These are phyloP conservation scores for Pterocles gutturalis DNA, from an alignment of 2,113 vertebrate species.

Conservation along the genomic window DNA sequence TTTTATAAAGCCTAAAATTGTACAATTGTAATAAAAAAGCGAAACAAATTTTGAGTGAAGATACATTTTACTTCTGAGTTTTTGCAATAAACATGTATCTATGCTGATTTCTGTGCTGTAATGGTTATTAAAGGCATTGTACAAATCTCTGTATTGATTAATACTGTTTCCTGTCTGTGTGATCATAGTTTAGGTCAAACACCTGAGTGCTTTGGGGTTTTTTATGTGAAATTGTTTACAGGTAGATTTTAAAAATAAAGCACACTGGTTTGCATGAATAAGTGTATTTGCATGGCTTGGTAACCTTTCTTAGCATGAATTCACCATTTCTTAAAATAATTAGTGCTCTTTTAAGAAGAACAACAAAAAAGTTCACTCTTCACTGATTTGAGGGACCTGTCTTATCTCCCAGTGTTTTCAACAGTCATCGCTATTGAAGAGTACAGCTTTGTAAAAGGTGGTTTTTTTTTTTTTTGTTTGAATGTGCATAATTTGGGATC, in stretches of 20 bases:
- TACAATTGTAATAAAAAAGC: not conserved
- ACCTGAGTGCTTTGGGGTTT: fast-evolving
- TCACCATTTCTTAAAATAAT: not conserved
- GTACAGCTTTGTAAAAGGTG: not conserved
- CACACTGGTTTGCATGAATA: not conserved
- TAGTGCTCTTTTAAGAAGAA: not conserved
- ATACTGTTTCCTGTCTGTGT: not conserved
- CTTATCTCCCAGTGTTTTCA: not conserved
- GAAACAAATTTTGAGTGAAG: not conserved
- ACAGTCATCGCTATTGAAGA: not conserved
- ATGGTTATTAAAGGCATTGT: not conserved
- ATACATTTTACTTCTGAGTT: not conserved
- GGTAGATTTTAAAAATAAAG: not conserved
- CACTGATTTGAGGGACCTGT: not conserved
- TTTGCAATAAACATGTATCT: not conserved
- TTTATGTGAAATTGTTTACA: not conserved
- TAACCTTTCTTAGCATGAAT: not conserved
- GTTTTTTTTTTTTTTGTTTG: not conserved
- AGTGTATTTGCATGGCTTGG: not conserved
- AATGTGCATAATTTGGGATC: not conserved
- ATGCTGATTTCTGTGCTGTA: not conserved
- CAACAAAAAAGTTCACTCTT: not conserved
- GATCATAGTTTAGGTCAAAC: not conserved
- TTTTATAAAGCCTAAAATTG: not conserved
- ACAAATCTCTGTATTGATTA: not conserved